Evolutionary conservation across 2,888 invertebrate species (phyloP), one percentile per base, ranked within the genome.

Genomic region (Marronus borbonicus): DNA sequence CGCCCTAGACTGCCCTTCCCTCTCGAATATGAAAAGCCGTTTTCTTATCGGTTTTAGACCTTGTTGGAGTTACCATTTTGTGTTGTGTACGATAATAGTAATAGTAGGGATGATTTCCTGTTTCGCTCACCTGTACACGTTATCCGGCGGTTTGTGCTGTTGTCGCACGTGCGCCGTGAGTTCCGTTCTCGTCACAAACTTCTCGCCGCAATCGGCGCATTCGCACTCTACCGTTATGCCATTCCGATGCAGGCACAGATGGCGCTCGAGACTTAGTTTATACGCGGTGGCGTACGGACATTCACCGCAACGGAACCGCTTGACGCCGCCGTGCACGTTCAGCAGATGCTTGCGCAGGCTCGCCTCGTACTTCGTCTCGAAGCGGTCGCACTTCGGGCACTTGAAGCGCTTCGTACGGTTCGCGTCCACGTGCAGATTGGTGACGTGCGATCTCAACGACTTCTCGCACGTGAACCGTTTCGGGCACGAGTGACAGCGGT

Each of bases 381-480:
- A 62, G 44, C 44, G 44, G 8, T 62, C 62, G 31, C 62, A 62
- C 8, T 28, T 62, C 28, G 62, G 31, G 20, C 62, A 62, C 31
- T 62, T 24, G 28, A 28, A 62, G 4, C 14, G 24, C 28, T 62
- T 62, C 44, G 44, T 44, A 12, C 12, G 44, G 4, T 62, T 31
- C 62, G 20, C 28, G 4, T 28, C 62, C 8, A 28, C 28, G 28
- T 62, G 62, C 17, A 55, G 55, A 55, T 55, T 55, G n/a, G 5
- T 8, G 55, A 55, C 55, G 55, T 55, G 55, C 20, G n/a, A n/a
- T 7, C 5, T 10, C n/a, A 55, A 20, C 55, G 55, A 55, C n/a
- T 55, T 55, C 20, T 55, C 55, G 17, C n/a, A 55, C 20, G n/a
- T 7, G 20, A 55, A 55, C 55, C 20, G 55, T 3, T 55, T 55